Evolutionary conservation across 2,888 invertebrate species (phyloP).

Genomic region (Cantharis flavilabris): DNA sequence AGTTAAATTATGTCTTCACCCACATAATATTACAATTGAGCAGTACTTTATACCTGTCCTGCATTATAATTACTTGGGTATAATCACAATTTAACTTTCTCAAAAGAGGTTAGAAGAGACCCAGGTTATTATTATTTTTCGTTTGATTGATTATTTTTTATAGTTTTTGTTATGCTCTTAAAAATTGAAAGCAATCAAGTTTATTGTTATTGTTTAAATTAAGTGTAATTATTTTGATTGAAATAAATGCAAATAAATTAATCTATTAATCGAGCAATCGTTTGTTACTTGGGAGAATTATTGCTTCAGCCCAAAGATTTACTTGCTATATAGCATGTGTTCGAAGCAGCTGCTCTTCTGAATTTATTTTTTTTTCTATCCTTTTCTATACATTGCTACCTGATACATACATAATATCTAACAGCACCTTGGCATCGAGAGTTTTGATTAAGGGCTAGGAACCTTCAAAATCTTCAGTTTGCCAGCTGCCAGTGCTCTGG

Average conservation of each 20-base stretch:
- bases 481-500: conserved; percentile 45
- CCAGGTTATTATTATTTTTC: background rate
- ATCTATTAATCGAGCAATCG: background rate
- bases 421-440: background rate
- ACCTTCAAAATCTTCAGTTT: conserved; percentile 45
- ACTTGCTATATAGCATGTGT: background rate
- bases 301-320: background rate
- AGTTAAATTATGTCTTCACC: background rate
- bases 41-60: background rate
- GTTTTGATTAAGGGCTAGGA: conserved; percentile 30
- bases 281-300: background rate
- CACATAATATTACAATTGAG: background rate
- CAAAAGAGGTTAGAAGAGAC: background rate
- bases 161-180: background rate
- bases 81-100: background rate
- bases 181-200: background rate
- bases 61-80: background rate
- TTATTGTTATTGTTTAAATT: background rate
- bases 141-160: background rate
- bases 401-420: background rate
- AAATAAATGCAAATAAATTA: background rate
- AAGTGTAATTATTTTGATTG: background rate
- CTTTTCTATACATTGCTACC: conserved; percentile 27
- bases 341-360: conserved; percentile 36
- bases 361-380: conserved; percentile 36